phyloP scores from a whole-genome alignment of 2,888 invertebrate genomes.

The Ophraella communa region DNA sequence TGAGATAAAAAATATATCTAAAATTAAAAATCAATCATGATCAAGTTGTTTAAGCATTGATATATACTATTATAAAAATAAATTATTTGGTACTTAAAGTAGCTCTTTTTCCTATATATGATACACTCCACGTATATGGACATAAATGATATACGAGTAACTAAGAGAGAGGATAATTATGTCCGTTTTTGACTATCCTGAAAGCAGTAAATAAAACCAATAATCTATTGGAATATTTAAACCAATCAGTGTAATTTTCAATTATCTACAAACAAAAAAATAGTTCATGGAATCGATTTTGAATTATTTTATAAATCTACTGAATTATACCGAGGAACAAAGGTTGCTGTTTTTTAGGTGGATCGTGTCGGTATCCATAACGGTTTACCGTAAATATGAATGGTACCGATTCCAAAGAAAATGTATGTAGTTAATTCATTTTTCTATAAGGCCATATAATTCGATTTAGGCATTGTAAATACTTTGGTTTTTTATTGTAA shows the following conservation, averaged over 20 bases:
- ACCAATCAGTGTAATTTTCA: background rate
- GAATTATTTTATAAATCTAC: conserved; percentile 27
- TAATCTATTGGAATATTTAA: background rate
- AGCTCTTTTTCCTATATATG: no score
- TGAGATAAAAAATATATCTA: no score
- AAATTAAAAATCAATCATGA: no score
- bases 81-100: no score
- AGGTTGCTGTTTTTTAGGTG: conserved; percentile 22
- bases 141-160: no score
- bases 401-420: conserved; percentile 25
- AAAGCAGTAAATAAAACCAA: background rate
- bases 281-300: conserved; percentile 16
- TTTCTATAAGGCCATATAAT: conserved; percentile 25
- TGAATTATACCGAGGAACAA: conserved; percentile 18
- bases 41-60: no score
- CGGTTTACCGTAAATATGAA: conserved; percentile 27
- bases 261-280: background rate
- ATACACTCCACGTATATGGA: no score
- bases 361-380: conserved; percentile 29
- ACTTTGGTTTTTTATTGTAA: conserved; percentile 29
- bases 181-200: background rate
- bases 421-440: conserved; percentile 25
- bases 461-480: conserved; percentile 35
- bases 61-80: no score
- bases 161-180: background rate